A percentile compares a stretch with the other conserved stretches of the same genome.
Conservation (phyloP, 2,888 invertebrate genomes). For the Torymus auratus region DNA sequence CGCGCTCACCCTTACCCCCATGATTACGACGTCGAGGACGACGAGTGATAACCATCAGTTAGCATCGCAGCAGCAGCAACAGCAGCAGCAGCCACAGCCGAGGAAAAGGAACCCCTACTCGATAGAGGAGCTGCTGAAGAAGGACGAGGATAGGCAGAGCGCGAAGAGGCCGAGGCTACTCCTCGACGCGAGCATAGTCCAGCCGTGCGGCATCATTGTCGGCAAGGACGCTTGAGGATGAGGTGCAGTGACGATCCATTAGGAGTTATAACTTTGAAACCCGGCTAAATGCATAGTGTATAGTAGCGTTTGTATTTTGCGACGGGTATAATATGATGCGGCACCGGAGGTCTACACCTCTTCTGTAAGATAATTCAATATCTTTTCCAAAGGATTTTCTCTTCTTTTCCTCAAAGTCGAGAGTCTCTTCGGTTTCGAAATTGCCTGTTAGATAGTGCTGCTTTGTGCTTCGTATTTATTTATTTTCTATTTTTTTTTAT, state of each 20-base stretch:
- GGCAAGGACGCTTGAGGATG: conserved; percentile 73
- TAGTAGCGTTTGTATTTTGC: conserved; percentile 28
- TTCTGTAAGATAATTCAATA: too few relatives aligned
- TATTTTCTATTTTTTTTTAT: conserved; percentile 13
- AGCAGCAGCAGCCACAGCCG: conserved; percentile 63
- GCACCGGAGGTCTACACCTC: neutral
- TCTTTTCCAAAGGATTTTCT: too few relatives aligned
- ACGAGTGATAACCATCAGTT: neutral
- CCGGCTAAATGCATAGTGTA: conserved; percentile 22
- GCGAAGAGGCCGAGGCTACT: conserved; percentile 74
- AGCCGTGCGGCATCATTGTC: conserved; percentile 81
- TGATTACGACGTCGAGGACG: conserved; percentile 1
- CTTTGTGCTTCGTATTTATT: neutral
- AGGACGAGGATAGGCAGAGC: conserved; percentile 82
- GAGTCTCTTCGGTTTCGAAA: neutral
- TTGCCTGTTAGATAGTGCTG: neutral
- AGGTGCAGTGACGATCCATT: too few relatives aligned
- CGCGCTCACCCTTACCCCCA: conserved; percentile 20
- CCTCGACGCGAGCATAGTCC: conserved; percentile 77
- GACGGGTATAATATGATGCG: neutral
- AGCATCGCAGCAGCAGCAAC: conserved; percentile 57
- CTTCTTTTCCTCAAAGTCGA: neutral
- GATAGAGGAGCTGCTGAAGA: conserved; percentile 90
- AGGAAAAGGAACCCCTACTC: conserved; percentile 90
- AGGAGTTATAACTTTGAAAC: neutral